Evolutionary conservation across 2,888 invertebrate genomes (phyloP), one percentile per base, ranked within the genome.

Genomic region (Chrysodeixis includens): DNA sequence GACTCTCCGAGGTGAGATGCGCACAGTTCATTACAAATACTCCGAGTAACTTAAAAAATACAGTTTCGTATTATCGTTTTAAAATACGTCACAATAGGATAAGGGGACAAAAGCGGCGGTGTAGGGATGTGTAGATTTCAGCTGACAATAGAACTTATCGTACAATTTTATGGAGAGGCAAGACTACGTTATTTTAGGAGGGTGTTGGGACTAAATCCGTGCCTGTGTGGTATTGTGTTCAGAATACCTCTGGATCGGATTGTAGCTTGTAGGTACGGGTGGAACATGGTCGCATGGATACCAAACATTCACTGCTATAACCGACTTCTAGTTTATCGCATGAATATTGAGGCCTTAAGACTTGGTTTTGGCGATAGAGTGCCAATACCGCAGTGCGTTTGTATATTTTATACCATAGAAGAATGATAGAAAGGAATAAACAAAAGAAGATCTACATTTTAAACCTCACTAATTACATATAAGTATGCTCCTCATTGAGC

Each of bases 21-120:
- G 84, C 84, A 81, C 84, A 89, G 92, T 93, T 93, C 92, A 93
- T 93, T 93, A 92, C 84, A 88, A 83, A 81, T 76, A 83, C 84
- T 86, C 85, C 81, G 85, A 84, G 84, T 78, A 85, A 83, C 83
- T 82, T 80, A 78, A 83, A 83, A 83, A 80, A 83, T 82, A 69
- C 76, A 68, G 72, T 65, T 67, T 62, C 61, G 66, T 71, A 59
- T 73, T 70, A 77, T 73, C 65, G 30, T 56, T 63, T 72, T 59
- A 52, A 53, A 77, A 62, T 67, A 46, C 20, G 55, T 63, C 59
- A 32, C 52, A 16, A n/a, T 35, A 54, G 53, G 44, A 32, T 40
- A 9, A 40, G 16, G 55, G 58, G 68, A 40, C 53, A 63, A 56
- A 67, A 62, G 26, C 59, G 60, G 62, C 49, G 66, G 54, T 20